Evolutionary conservation across 2,797 vertebrate genomes (phyloP).

Genomic region (Danio kyathit): DNA sequence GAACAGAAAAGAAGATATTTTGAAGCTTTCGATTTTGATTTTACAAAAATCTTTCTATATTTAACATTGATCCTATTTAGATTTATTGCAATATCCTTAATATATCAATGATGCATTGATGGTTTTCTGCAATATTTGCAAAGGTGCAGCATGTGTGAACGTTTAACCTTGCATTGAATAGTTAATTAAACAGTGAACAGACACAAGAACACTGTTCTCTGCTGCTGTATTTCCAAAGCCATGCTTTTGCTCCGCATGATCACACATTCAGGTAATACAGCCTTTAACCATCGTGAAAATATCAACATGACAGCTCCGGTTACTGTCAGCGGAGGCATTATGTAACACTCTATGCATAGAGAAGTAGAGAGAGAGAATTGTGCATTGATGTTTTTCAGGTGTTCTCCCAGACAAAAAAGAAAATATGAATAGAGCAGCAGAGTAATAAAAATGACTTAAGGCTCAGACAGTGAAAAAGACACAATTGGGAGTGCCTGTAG

Average conservation of each 20-base stretch:
- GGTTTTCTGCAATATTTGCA: not conserved
- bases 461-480: not conserved
- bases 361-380: not conserved
- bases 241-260: conserved; percentile 8
- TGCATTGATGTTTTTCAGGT: conserved; percentile 11
- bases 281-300: conserved; percentile 23
- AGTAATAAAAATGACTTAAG: conserved; percentile 2
- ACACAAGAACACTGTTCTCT: not conserved
- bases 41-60: not conserved
- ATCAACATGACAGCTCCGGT: conserved; percentile 31
- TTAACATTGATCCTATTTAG: not conserved
- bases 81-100: not conserved
- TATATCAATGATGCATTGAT: not conserved
- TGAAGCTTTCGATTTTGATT: conserved; percentile 2
- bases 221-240: not conserved
- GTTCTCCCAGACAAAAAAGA: not conserved
- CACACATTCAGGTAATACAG: conserved; percentile 28
- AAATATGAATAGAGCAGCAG: not conserved
- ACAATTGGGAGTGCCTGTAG: not conserved
- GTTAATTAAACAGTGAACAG: conserved; percentile 6
- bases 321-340: conserved; percentile 32
- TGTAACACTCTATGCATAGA: conserved; percentile 15
- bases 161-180: not conserved
- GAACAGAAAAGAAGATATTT: no score
- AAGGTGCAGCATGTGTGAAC: not conserved